Base-by-base conservation (phyloP, 2,888 invertebrate genomes). In the Junonia oenone region DNA sequence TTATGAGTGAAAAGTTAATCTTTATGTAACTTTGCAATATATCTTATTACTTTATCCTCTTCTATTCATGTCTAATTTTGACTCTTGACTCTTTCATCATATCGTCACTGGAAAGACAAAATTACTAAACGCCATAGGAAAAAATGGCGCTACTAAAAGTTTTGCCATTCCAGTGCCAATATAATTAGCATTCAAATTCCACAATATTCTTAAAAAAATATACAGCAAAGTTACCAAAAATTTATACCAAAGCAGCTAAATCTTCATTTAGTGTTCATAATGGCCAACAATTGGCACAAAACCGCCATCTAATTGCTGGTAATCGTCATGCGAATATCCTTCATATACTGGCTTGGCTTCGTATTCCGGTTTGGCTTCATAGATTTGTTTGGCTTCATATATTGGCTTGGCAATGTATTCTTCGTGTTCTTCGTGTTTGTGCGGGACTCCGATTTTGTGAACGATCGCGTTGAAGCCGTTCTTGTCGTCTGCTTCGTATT, bases 391-490 rank as follows among this genome's bases (percentile, higher is more conserved):
- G 26, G 61, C 63, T 8, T 68, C 69, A 45, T 67, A 68, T 0
- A 61, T 60, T 2, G 68, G 69, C n/a, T 64, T 65, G 0, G 49
- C 59, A 38, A 66, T 65, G 49, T 63, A 71, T 26, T 78, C 76
- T 4, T 80, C 78, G 33, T 75, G 78, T 62, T 82, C 79, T 37
- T 66, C 66, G 5, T 19, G n/a, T 37, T 66, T 67, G 5, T 19
- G n/a, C 5, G 82, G 88, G 0, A 76, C 79, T 9, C 92, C 91
- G 45, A 92, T 91, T 64, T 83, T 91, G 77, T 92, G 92, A 0
- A 92, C 92, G 26, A 92, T 84, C 0, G 92, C 92, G 69, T 92
- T 92, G 79, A 92, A 92, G 0, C 92, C 92, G 73, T 91, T 91
- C 60, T 92, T 91, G 68, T 92, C 91, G 69, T 92, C 92, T 0